Conservation (phyloP, 2,797 vertebrate species). For the Acrocephalus scirpaceus region DNA sequence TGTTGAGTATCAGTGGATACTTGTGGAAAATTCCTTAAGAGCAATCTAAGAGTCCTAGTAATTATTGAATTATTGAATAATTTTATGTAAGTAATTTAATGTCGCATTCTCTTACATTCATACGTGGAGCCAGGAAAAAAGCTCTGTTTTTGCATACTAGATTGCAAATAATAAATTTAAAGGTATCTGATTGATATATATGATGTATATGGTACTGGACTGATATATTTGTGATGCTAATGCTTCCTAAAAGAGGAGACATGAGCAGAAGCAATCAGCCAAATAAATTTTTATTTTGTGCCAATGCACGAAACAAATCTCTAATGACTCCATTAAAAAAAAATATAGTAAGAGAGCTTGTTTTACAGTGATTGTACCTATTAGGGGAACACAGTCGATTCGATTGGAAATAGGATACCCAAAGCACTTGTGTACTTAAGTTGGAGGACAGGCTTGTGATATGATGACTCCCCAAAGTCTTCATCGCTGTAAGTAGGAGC, state of each 20-base stretch:
- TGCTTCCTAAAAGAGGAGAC: not conserved
- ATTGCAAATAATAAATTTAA: not conserved
- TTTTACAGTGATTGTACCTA: slow-evolving; percentile 42
- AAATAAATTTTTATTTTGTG: slow-evolving; percentile 31
- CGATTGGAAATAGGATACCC: slow-evolving; percentile 38
- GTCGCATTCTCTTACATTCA: not conserved
- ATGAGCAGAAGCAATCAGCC: not conserved
- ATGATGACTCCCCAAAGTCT: slow-evolving; percentile 22
- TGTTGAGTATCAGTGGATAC: not conserved
- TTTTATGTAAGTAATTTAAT: not conserved
- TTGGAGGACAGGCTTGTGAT: slow-evolving; percentile 18
- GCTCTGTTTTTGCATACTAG: not conserved
- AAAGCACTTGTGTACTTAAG: slow-evolving; percentile 14
- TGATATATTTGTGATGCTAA: not conserved
- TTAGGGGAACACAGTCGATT: not conserved
- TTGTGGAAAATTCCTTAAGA: not conserved
- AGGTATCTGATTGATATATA: not conserved
- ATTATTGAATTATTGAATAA: not conserved
- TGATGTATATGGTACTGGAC: not conserved
- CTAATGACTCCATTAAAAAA: not conserved
- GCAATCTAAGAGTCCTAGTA: not conserved
- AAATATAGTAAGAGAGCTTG: not conserved
- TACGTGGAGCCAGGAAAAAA: not conserved
- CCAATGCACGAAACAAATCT: slow-evolving; percentile 4
- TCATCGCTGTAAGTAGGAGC: not conserved